Evolutionary conservation across 2,888 invertebrate genomes (phyloP), one percentile per base, ranked within the genome.

Genomic region (Drosophila eohydei): DNA sequence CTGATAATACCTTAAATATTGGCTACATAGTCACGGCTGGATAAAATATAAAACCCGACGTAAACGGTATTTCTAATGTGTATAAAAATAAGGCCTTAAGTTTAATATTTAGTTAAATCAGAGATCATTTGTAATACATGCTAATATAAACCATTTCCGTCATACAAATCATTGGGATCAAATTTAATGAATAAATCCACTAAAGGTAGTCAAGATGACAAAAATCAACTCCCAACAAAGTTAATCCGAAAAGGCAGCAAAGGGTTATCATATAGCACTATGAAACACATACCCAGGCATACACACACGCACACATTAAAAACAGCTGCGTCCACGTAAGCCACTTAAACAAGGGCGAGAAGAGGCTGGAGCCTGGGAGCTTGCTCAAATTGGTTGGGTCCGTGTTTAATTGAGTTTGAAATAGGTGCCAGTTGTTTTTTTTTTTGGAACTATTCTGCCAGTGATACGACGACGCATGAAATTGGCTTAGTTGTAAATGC

Each of bases 391-490:
- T 59, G 56, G 51, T 46, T 57, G 52, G 80, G 51, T 9, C 70
- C 87, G 83, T 86, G 86, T 85, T 86, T 86, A 86, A 86, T 86
- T 86, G 86, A 86, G 86, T 86, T 89, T 86, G 88, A 89, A 86
- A 89, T 89, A 85, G 89, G 83, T 88, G 88, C 74, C 80, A 71
- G 59, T 71, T 3, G 16, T 69, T 54, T 71, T 28, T 51, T 26
- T 52, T 36, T 40, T 9, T 38, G 66, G 58, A 46, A 41, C 52
- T 51, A 48, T 50, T 61, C 58, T 56, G 44, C 30, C 38, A 30
- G 58, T 65, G 48, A 59, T 46, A 76, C 71, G 64, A 75, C 80
- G 80, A 80, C 80, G 81, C 80, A 78, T 75, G 73, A 84, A 84
- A 84, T 89, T 87, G 83, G 87, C 87, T 84, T 84, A 89, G 72